phyloP scores from a whole-genome alignment of 2,113 vertebrate genomes.

The Chionis minor region DNA sequence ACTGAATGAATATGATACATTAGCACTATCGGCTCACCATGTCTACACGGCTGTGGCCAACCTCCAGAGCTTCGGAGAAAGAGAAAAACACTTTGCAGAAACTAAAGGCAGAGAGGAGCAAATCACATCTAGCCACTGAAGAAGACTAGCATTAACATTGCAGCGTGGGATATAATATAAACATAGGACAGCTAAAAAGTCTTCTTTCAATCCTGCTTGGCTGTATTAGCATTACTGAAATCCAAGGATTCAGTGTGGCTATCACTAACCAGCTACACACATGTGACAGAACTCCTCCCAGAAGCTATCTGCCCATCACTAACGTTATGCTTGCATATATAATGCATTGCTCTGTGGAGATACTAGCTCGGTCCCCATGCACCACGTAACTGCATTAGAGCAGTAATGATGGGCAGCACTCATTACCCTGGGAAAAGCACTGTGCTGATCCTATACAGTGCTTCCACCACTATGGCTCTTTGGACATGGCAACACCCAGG shows the following conservation, averaged over 20 bases:
- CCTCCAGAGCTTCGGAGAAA: not conserved
- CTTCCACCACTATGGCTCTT: not conserved
- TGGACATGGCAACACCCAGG: not conserved
- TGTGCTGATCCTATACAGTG: fast-evolving
- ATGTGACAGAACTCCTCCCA: not conserved
- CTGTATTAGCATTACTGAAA: not conserved
- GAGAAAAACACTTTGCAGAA: not conserved
- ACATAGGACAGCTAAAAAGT: not conserved
- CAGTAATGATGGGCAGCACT: not conserved
- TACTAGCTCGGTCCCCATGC: fast-evolving
- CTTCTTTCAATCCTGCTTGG: not conserved
- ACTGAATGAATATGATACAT: not conserved
- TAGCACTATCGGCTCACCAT: not conserved
- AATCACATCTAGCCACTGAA: not conserved
- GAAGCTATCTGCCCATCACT: not conserved
- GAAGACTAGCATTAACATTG: not conserved
- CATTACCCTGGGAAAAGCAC: not conserved
- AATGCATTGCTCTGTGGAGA: not conserved
- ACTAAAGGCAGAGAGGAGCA: not conserved
- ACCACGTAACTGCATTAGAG: not conserved
- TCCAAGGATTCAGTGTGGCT: not conserved
- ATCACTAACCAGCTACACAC: not conserved
- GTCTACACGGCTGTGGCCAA: not conserved
- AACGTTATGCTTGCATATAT: not conserved
- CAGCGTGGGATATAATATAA: not conserved